Base-by-base conservation (phyloP, 1,140 invertebrate species). In the Aphidius ervi region DNA sequence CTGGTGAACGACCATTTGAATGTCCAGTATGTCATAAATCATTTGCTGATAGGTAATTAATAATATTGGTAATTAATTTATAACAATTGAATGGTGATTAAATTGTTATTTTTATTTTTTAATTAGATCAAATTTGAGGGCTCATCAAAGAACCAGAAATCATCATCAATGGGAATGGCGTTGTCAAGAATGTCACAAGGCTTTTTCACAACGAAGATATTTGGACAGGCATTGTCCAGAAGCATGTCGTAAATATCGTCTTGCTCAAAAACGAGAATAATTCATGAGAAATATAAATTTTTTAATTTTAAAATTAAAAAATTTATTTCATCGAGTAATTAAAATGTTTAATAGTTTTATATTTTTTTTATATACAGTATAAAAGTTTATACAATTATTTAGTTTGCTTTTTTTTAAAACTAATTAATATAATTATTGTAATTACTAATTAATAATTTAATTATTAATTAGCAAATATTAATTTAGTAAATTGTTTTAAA, bases 121-220 rank as follows among this genome's bases (percentile, higher is more conserved):
- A 64, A 62, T 62, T 64, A 88, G 87, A 56, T 88, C 87, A 0
- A 89, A 89, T 74, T 74, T 88, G 9, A 77, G 87, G 55, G 87
- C 87, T 0, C 87, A 88, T 77, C 87, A 88, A 70, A 83, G 87
- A 58, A 85, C 86, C 3, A 81, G 86, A 61, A 83, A 84, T 39
- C 87, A 89, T 70, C 87, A 88, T 73, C 70, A 83, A 40, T 88
- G 87, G 87, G 73, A 84, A 61, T 86, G 86, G 84, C 80, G 82
- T 9, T 88, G 87, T 66, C 68, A 78, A 2, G 81, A 82, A 54
- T 88, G 87, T 65, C 83, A 83, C 46, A 88, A 90, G 67, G 85
- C 88, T 9, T 92, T 91, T 72, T 89, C 87, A 23, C 87, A 90
- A 74, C 81, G 84, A 56, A 81, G 86, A 9, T 91, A 90, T 67